These are phyloP conservation scores for Polypterus bichir DNA, from an alignment of 2,113 vertebrate genomes.

Conservation along the genomic window DNA sequence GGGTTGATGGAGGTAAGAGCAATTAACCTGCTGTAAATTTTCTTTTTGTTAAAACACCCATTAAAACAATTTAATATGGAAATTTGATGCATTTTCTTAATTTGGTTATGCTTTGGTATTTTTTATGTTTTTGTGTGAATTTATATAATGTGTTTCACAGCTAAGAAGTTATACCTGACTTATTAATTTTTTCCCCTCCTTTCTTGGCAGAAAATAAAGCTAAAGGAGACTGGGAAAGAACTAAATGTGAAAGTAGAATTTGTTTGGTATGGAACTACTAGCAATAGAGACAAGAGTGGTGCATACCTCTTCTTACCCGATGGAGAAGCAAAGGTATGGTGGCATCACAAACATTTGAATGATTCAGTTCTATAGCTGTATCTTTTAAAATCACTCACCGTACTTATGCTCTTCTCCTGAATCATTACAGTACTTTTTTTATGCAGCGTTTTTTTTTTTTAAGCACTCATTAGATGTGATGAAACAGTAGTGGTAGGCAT, in stretches of 20 bases:
- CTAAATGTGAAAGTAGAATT: conserved; percentile 63
- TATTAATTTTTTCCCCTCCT: conserved; percentile 1
- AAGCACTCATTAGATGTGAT: background rate
- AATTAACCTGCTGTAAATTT: conserved; percentile 2
- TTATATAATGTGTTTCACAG: background rate
- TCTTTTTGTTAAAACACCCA: too few species aligned
- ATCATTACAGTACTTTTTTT: background rate
- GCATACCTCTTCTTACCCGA: conserved; percentile 85
- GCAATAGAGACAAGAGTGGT: conserved; percentile 73
- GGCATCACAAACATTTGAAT: background rate
- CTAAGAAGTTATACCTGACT: too few species aligned
- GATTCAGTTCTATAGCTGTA: too few species aligned
- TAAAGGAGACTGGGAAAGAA: conserved; percentile 51
- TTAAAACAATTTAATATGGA: too few species aligned
- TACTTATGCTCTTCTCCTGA: background rate
- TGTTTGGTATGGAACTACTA: conserved; percentile 77
- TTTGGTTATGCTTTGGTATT: too few species aligned
- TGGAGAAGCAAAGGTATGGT: conserved; percentile 61
- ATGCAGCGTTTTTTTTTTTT: background rate
- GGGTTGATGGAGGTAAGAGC: conserved; percentile 70
- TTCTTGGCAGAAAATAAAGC: conserved; percentile 50
- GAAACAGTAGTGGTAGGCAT: too few species aligned
- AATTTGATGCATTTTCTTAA: too few species aligned
- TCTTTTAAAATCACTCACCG: too few species aligned
- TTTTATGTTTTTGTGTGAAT: too few species aligned